A percentile compares a stretch with the other conserved stretches of the same genome.
These are phyloP conservation scores for Ophioninae sp. DNA, from an alignment of 2,888 invertebrate genomes.

Conservation along the genomic window DNA sequence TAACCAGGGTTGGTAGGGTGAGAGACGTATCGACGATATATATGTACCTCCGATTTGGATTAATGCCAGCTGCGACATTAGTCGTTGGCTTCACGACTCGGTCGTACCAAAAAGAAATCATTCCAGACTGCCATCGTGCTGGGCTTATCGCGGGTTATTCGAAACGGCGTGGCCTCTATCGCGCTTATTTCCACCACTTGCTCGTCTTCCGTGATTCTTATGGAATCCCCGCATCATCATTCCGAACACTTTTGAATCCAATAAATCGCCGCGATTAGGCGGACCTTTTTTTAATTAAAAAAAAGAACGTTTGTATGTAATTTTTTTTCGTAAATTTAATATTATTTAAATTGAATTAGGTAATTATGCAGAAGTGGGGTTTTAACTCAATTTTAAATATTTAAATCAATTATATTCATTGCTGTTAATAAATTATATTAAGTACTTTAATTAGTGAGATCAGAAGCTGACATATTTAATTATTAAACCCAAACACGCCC, in stretches of 20 bases:
- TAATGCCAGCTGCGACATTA: conserved; percentile 74
- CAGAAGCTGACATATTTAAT: no score
- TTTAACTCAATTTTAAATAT: no score
- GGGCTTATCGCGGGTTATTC: conserved; percentile 68
- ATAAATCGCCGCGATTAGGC: conserved; percentile 17
- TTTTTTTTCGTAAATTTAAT: neutral
- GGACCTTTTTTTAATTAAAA: neutral
- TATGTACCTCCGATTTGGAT: conserved; percentile 69
- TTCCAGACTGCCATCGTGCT: conserved; percentile 60
- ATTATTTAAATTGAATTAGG: no score
- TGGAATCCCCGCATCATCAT: conserved; percentile 6
- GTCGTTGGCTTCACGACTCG: conserved; percentile 70
- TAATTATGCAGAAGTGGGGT: no score
- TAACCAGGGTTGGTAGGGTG: conserved; percentile 1
- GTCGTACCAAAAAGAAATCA: conserved; percentile 66
- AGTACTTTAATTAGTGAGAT: no score
- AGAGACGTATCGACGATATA: neutral
- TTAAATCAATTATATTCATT: no score
- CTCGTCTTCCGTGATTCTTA: conserved; percentile 29
- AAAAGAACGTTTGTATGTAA: neutral
- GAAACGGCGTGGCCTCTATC: conserved; percentile 56
- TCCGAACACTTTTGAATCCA: conserved; percentile 23
- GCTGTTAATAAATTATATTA: no score
- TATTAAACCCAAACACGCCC: no score
- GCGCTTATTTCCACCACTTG: conserved; percentile 56